These are phyloP conservation scores for Montipora capitata DNA, from an alignment of 92 coral and sea anemone genomes.

Conservation along the genomic window DNA sequence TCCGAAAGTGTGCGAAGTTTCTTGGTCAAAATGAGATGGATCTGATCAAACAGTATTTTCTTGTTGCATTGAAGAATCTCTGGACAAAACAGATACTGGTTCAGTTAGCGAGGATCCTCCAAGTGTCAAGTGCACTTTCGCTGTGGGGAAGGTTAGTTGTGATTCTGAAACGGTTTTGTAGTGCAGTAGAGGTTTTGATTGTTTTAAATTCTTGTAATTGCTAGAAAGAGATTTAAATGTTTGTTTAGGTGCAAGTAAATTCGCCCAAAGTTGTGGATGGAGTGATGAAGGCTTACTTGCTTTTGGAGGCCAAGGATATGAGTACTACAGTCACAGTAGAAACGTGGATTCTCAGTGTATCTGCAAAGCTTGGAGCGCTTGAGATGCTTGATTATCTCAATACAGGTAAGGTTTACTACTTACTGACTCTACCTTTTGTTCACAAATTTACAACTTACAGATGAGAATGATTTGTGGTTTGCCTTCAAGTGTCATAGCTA, in stretches of 20 bases:
- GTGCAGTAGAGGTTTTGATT: neutral
- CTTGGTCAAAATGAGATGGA: neutral
- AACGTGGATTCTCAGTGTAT: conserved; percentile 75
- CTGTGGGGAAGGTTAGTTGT: conserved; percentile 68
- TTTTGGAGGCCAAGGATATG: conserved; percentile 80
- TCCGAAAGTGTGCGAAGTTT: neutral
- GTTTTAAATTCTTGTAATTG: neutral
- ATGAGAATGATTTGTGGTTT: too few species aligned
- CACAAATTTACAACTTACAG: too few species aligned
- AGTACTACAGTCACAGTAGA: conserved; percentile 74
- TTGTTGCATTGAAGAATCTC: neutral
- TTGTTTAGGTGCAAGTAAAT: conserved; percentile 70
- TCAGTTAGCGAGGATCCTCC: conserved; percentile 17
- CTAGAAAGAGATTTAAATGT: neutral
- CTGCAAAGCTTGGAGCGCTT: conserved; percentile 89
- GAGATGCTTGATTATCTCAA: conserved; percentile 79
- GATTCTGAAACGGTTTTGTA: too few species aligned
- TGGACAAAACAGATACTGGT: conserved; percentile 46
- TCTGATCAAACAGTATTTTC: neutral
- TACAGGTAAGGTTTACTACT: conserved; percentile 60
- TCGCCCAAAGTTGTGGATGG: conserved; percentile 79
- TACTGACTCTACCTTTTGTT: neutral
- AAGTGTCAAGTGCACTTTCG: conserved; percentile 61
- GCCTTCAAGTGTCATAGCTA: too few species aligned
- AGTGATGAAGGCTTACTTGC: conserved; percentile 78